These are phyloP conservation scores for Choreutis nemorana DNA, from an alignment of 2,888 invertebrate genomes.

Conservation along the genomic window DNA sequence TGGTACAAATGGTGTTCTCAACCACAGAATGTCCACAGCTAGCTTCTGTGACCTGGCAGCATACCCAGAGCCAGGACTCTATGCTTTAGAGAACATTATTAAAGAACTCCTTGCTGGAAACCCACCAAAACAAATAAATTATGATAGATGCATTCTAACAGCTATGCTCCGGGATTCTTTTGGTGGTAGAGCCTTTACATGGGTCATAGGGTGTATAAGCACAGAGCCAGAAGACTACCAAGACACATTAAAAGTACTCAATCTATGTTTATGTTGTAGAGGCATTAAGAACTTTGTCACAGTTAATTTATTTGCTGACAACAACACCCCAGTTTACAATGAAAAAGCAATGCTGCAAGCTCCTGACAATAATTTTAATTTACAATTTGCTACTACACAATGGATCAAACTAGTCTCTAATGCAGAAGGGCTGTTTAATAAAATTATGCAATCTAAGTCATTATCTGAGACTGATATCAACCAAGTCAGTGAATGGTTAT, in stretches of 20 bases:
- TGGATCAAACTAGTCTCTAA: conserved; percentile 84
- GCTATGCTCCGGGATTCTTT: conserved; percentile 77
- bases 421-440: conserved; percentile 85
- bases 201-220: conserved; percentile 77
- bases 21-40: conserved; percentile 76
- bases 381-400: conserved; percentile 85
- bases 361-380: conserved; percentile 66
- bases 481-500: conserved; percentile 82
- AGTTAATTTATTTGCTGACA: conserved; percentile 74
- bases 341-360: conserved; percentile 39
- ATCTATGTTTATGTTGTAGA: conserved; percentile 72
- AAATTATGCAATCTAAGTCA: conserved; percentile 74
- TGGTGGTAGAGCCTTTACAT: conserved; percentile 77
- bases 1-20: conserved; percentile 70
- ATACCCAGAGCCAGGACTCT: conserved; percentile 70
- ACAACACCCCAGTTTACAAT: conserved; percentile 63
- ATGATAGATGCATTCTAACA: conserved; percentile 73
- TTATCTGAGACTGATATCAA: conserved; percentile 76
- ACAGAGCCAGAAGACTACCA: conserved; percentile 72
- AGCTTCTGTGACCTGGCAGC: conserved; percentile 75
- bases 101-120: conserved; percentile 63
- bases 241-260: conserved; percentile 74
- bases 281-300: conserved; percentile 76
- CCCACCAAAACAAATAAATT: conserved; percentile 60
- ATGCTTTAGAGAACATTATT: conserved; percentile 73